Conservation (phyloP, 2,888 invertebrate species). For the Tipula helvola region DNA sequence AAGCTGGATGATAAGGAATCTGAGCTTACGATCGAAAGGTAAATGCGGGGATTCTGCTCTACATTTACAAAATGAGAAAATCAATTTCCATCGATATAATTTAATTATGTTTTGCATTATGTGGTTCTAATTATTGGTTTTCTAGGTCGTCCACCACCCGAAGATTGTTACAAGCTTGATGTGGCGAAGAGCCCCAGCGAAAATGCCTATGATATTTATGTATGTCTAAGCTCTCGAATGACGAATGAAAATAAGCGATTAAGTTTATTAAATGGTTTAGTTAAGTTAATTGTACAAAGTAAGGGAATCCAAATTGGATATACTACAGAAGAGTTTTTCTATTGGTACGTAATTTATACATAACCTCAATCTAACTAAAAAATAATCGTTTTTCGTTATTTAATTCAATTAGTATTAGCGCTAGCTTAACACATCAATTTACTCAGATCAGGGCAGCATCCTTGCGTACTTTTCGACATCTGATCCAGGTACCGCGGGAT, state of each 20-base stretch:
- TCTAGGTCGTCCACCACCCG: constrained; percentile 25
- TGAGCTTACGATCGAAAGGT: constrained; percentile 34
- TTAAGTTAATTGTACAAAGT: constrained; percentile 46
- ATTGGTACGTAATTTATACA: constrained; percentile 45
- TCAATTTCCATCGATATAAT: neutral
- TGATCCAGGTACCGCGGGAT: constrained; percentile 65
- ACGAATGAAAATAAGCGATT: constrained; percentile 67
- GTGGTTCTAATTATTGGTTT: neutral
- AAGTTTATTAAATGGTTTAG: constrained; percentile 78
- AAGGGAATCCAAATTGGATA: constrained; percentile 44
- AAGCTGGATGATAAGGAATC: constrained; percentile 35
- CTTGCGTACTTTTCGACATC: constrained; percentile 73
- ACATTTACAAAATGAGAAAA: neutral
- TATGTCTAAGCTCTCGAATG: constrained; percentile 41
- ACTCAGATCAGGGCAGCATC: constrained; percentile 84
- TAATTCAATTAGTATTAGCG: constrained; percentile 62
- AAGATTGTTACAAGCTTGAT: constrained; percentile 52
- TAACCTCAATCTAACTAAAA: neutral
- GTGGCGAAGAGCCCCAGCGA: constrained; percentile 45
- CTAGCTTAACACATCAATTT: constrained; percentile 72
- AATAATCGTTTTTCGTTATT: constrained; percentile 11
- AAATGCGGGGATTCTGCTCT: constrained; percentile 18
- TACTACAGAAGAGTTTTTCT: constrained; percentile 65
- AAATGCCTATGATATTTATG: constrained; percentile 51
- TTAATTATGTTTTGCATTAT: neutral